phyloP scores from a whole-genome alignment of 2,113 vertebrate species.

The Lycaon pictus region DNA sequence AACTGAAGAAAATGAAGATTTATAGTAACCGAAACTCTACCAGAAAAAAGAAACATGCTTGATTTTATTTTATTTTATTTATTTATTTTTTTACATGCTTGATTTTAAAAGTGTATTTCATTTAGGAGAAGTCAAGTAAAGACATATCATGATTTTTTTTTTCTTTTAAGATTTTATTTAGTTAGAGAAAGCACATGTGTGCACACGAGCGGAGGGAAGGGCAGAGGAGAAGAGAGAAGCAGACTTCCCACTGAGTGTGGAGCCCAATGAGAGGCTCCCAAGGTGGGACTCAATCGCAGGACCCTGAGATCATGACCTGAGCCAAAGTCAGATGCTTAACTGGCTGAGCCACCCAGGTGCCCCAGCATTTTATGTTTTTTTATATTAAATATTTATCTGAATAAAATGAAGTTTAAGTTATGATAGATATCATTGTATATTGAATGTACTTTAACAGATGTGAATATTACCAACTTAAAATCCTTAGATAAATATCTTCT shows the following conservation, averaged over 20 bases:
- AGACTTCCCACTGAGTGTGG: background rate
- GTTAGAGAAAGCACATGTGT: background rate
- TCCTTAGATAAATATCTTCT: conserved; percentile 26
- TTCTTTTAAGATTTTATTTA: background rate
- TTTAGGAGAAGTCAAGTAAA: conserved; percentile 44
- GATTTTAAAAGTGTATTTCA: conserved; percentile 33
- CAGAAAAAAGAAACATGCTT: conserved; percentile 44
- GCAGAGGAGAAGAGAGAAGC: background rate
- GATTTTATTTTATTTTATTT: background rate
- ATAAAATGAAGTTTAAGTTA: conserved; percentile 62
- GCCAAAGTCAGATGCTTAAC: background rate
- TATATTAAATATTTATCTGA: conserved; percentile 40
- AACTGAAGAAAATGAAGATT: conserved; percentile 30
- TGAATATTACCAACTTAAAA: conserved; percentile 34
- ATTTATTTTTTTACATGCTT: background rate
- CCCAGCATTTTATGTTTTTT: conserved; percentile 25
- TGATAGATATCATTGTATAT: background rate
- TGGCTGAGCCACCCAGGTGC: background rate
- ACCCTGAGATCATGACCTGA: background rate
- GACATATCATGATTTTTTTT: background rate
- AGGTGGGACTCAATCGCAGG: background rate
- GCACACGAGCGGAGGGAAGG: background rate
- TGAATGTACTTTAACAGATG: conserved; percentile 49
- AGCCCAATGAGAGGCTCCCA: background rate
- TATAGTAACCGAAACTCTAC: background rate